Evolutionary conservation across 2,113 vertebrate genomes (phyloP).

Genomic region (Chitala chitala): DNA sequence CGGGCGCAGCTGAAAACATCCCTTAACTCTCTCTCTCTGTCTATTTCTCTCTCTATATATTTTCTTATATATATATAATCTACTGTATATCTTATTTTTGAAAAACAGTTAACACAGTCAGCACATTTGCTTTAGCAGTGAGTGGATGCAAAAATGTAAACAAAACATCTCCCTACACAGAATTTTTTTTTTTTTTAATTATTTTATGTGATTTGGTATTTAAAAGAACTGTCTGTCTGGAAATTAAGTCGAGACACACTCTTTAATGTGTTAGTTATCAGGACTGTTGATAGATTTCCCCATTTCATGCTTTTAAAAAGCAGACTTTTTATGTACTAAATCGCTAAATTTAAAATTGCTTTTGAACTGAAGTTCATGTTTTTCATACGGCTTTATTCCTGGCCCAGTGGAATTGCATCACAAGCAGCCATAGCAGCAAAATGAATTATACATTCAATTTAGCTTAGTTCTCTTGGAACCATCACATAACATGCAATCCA

Average conservation of each 20-base stretch:
- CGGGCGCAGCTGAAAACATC: too few species aligned
- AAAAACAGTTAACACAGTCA: neutral
- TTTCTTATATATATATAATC: too few species aligned
- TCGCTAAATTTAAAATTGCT: conserved; percentile 4
- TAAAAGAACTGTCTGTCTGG: neutral
- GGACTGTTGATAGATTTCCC: neutral
- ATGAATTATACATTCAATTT: conserved; percentile 17
- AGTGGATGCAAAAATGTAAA: conserved; percentile 4
- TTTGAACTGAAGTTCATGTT: neutral
- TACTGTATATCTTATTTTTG: neutral
- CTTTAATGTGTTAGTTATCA: neutral
- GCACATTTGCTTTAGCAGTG: too few species aligned
- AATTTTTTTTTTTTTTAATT: too few species aligned
- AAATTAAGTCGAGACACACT: neutral
- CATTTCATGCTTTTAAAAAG: neutral
- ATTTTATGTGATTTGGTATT: neutral
- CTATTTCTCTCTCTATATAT: neutral
- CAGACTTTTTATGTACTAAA: neutral
- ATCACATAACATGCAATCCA: neutral
- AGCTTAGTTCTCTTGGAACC: neutral
- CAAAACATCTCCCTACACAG: neutral
- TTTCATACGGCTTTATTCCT: conserved; percentile 3
- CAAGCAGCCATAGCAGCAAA: neutral
- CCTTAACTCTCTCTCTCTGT: too few species aligned
- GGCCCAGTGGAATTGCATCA: neutral